Percentiles rank a stretch among this genome's conserved stretches.
These are phyloP conservation scores for Nomada ruficornis DNA, from an alignment of 2,888 invertebrate species.

Conservation along the genomic window DNA sequence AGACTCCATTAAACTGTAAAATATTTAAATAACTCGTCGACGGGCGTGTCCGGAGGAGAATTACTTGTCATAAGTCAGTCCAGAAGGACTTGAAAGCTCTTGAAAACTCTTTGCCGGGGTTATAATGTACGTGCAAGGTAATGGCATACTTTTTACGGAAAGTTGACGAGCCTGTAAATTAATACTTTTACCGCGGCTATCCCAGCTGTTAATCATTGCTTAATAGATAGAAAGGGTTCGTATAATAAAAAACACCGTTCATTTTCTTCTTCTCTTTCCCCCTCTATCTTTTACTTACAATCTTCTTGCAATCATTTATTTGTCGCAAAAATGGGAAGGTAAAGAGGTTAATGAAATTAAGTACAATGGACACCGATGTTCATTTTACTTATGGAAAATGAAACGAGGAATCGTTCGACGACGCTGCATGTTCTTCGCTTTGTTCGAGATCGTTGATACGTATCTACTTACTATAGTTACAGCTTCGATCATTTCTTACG, in stretches of 20 bases:
- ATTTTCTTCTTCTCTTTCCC: neutral
- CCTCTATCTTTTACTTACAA: constrained; percentile 2
- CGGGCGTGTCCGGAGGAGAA: constrained; percentile 70
- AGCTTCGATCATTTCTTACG: neutral
- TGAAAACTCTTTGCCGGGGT: constrained; percentile 29
- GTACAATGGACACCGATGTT: constrained; percentile 67
- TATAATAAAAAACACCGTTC: constrained; percentile 22
- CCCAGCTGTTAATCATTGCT: constrained; percentile 26
- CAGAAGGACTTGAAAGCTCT: constrained; percentile 34
- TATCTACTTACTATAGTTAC: neutral
- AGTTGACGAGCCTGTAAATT: constrained; percentile 65
- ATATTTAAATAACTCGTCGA: constrained; percentile 78
- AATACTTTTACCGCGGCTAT: constrained; percentile 44
- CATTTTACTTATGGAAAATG: constrained; percentile 47
- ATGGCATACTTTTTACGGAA: constrained; percentile 54
- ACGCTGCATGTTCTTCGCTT: constrained; percentile 20
- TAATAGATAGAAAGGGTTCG: constrained; percentile 27
- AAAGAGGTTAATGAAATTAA: constrained; percentile 58
- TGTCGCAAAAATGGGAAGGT: constrained; percentile 56
- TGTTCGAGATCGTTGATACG: constrained; percentile 29
- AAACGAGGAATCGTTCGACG: constrained; percentile 18
- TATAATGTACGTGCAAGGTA: constrained; percentile 51
- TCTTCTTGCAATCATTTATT: constrained; percentile 66
- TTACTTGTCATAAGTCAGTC: constrained; percentile 70
- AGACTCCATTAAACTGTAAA: constrained; percentile 78